Percentiles rank a stretch among this genome's conserved stretches.
Evolutionary conservation across 2,113 vertebrate genomes (phyloP).

Genomic region (Indicator indicator): DNA sequence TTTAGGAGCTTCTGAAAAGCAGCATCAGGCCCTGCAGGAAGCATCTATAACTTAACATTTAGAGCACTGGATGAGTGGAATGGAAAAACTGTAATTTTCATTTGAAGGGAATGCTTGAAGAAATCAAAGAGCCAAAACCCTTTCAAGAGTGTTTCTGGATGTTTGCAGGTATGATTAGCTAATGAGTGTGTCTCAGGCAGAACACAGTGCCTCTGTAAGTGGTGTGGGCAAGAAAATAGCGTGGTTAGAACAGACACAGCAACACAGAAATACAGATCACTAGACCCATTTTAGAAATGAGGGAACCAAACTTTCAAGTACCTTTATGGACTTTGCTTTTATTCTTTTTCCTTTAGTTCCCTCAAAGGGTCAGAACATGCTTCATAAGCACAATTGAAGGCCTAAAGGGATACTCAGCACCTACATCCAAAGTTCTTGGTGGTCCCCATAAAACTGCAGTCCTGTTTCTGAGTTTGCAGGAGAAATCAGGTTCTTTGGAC

Average conservation of each 20-base stretch:
- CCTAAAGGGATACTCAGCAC: not conserved
- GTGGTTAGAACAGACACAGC: not conserved
- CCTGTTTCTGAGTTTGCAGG: not conserved
- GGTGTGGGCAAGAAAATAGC: not conserved
- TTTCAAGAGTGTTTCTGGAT: conserved; percentile 24
- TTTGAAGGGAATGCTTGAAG: not conserved
- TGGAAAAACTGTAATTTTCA: not conserved
- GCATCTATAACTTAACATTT: not conserved
- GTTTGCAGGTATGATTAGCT: not conserved
- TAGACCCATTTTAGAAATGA: not conserved
- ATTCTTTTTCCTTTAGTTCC: not conserved
- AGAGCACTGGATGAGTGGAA: not conserved
- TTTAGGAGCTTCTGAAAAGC: not conserved
- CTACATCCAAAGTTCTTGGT: not conserved
- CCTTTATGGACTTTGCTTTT: not conserved
- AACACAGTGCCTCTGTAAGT: not conserved
- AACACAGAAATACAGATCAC: not conserved
- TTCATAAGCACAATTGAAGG: not conserved
- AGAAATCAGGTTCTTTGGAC: not conserved
- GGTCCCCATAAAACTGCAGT: not conserved
- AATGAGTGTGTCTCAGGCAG: not conserved
- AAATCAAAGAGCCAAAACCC: not conserved
- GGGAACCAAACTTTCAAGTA: not conserved
- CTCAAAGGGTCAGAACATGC: not conserved
- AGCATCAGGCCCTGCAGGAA: not conserved